Conservation (phyloP, 2,797 vertebrate genomes). For the Tamandua tetradactyla region DNA sequence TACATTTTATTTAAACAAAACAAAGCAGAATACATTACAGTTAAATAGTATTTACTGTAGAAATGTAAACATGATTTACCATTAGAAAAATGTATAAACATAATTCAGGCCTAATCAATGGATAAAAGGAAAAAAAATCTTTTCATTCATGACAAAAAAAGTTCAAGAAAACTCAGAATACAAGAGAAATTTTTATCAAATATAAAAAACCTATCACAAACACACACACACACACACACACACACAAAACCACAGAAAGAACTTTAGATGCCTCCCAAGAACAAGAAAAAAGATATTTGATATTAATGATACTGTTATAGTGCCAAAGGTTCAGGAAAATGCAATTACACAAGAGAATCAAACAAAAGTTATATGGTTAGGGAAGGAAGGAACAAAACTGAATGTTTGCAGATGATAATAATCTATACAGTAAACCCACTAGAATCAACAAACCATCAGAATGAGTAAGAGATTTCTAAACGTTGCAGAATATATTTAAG, state of each 20-base stretch:
- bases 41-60: slow-evolving; percentile 46
- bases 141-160: background rate
- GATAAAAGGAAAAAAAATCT: background rate
- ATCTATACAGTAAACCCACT: background rate
- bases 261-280: background rate
- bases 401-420: background rate
- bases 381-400: background rate
- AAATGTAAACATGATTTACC: background rate
- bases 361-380: slow-evolving; percentile 1
- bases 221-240: background rate
- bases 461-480: slow-evolving; percentile 15
- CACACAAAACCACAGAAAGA: background rate
- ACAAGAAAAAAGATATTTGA: background rate
- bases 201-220: background rate
- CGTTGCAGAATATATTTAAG: background rate
- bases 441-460: background rate
- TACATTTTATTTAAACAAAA: slow-evolving; percentile 11
- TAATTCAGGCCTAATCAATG: background rate
- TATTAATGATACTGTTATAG: background rate
- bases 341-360: background rate
- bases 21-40: background rate
- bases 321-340: background rate
- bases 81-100: background rate
- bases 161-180: background rate
- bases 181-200: background rate